Evolutionary conservation across 2,797 vertebrate species (phyloP).

Genomic region (Chrosomus eos): DNA sequence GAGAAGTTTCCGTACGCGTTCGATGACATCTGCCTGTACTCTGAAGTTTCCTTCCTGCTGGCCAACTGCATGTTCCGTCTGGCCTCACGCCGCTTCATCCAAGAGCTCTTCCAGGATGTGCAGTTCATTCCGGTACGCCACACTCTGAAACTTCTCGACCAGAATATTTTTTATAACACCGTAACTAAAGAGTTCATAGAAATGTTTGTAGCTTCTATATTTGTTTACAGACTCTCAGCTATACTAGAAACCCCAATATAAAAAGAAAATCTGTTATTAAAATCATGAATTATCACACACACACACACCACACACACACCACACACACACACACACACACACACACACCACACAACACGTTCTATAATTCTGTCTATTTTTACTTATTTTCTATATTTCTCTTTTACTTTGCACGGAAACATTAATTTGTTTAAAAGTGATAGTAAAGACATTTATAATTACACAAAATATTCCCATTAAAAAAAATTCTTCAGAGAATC

Average conservation of each 20-base stretch:
- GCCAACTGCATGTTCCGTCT: conserved; percentile 86
- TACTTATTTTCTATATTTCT: too few species aligned
- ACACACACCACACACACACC: too few species aligned
- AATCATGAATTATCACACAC: too few species aligned
- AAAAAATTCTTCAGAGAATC: too few species aligned
- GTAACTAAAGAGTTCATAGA: too few species aligned
- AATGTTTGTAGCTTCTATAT: too few species aligned
- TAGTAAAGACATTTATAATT: not conserved
- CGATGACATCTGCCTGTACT: conserved; percentile 88
- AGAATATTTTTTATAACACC: not conserved
- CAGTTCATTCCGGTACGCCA: conserved; percentile 81
- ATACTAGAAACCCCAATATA: not conserved
- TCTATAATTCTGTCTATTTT: too few species aligned
- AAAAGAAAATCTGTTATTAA: too few species aligned
- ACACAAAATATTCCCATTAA: not conserved
- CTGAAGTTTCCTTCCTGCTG: conserved; percentile 85
- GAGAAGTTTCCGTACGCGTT: conserved; percentile 88
- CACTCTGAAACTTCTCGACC: not conserved
- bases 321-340: too few species aligned
- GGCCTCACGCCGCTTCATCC: conserved; percentile 85
- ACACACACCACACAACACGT: too few species aligned
- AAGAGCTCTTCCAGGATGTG: conserved; percentile 88
- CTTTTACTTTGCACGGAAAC: not conserved
- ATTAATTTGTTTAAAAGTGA: not conserved
- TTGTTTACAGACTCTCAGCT: not conserved